Percentiles rank a stretch among this genome's conserved stretches.
Evolutionary conservation across 2,888 invertebrate genomes (phyloP).

Genomic region (Drosophila parthenogenetica): DNA sequence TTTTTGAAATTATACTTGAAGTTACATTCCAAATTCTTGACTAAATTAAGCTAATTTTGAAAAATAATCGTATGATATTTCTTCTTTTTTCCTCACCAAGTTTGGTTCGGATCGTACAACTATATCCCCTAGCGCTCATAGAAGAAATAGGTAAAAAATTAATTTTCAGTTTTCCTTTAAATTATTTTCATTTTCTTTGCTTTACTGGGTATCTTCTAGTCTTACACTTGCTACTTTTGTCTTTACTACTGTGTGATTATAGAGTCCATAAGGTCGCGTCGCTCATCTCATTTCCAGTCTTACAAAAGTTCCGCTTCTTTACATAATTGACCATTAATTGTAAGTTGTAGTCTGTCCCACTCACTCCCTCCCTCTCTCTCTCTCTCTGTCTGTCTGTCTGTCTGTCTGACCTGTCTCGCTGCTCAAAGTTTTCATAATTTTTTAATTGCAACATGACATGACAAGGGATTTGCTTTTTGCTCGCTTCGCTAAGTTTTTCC

Average conservation of each 20-base stretch:
- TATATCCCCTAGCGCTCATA: too few species aligned
- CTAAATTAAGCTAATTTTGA: too few species aligned
- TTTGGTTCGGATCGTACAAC: too few species aligned
- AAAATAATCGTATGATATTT: too few species aligned
- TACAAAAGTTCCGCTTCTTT: slow-evolving; percentile 4
- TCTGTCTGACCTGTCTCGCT: slow-evolving; percentile 41
- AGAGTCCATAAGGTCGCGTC: slow-evolving; percentile 24
- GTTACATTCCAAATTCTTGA: too few species aligned
- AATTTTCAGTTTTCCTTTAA: background rate
- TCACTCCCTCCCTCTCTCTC: slow-evolving; percentile 3
- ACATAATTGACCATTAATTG: slow-evolving; percentile 45
- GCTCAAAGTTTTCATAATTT: slow-evolving; percentile 39
- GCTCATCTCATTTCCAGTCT: slow-evolving; percentile 7
- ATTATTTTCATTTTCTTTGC: background rate
- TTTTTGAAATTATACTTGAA: too few species aligned
- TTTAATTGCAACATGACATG: slow-evolving; percentile 79
- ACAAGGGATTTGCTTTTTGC: slow-evolving; percentile 68
- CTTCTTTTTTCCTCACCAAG: too few species aligned
- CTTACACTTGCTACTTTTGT: background rate
- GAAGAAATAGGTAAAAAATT: too few species aligned
- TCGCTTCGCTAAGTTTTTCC: slow-evolving; percentile 63
- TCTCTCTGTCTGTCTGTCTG: background rate
- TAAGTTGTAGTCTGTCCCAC: slow-evolving; percentile 17
- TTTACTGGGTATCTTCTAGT: background rate
- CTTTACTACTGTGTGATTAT: slow-evolving; percentile 7